These are phyloP conservation scores for Gerris lacustris DNA, from an alignment of 2,888 invertebrate species.

Conservation along the genomic window DNA sequence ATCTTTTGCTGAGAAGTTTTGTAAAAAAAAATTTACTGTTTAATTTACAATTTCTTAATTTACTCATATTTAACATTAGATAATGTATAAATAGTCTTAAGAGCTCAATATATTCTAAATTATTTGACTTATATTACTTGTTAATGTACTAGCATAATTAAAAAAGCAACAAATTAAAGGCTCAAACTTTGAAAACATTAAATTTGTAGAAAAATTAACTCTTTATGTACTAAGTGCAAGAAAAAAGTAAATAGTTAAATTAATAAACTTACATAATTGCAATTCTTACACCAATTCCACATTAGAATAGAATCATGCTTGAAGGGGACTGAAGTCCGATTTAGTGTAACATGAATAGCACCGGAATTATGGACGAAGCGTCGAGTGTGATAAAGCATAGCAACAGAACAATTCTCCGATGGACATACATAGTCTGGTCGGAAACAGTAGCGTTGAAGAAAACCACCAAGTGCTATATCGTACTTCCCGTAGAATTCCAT, in stretches of 20 bases:
- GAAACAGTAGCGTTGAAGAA: conserved; percentile 86
- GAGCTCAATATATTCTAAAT: too few species aligned
- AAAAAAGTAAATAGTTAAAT: background rate
- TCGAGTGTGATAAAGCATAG: conserved; percentile 77
- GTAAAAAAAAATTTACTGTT: too few species aligned
- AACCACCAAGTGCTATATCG: conserved; percentile 89
- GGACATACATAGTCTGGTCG: conserved; percentile 72
- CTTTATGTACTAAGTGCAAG: too few species aligned
- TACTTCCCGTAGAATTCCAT: conserved; percentile 94
- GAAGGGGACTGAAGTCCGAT: conserved; percentile 23
- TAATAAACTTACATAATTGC: conserved; percentile 41
- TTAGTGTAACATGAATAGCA: conserved; percentile 63
- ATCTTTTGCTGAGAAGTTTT: too few species aligned
- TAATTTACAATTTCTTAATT: too few species aligned
- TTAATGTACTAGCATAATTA: too few species aligned
- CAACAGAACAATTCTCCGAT: conserved; percentile 60
- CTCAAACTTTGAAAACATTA: too few species aligned
- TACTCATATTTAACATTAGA: too few species aligned
- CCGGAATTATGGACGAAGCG: conserved; percentile 84
- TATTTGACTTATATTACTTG: too few species aligned
- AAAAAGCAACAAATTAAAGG: too few species aligned
- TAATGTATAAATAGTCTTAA: too few species aligned
- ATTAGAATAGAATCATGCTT: conserved; percentile 47
- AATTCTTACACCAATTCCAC: conserved; percentile 71
- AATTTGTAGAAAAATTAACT: too few species aligned